These are phyloP conservation scores for Seriola dumerili DNA, from an alignment of 2,113 vertebrate genomes.

Conservation along the genomic window DNA sequence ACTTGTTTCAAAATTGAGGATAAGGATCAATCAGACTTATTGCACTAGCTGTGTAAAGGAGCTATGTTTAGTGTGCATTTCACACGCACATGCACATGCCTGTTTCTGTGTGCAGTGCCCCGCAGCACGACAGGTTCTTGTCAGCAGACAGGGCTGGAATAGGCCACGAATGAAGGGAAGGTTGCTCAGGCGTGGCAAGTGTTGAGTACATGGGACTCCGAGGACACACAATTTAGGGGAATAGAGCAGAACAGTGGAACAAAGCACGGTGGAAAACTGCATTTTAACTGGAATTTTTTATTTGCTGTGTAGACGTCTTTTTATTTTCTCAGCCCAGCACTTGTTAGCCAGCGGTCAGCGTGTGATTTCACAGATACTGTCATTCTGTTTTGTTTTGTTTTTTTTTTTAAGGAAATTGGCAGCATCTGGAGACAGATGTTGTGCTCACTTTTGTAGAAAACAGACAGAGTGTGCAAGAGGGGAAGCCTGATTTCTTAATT, in stretches of 20 bases:
- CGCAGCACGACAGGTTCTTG: conserved; percentile 29
- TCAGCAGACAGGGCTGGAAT: conserved; percentile 16
- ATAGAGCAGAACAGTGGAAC: conserved; percentile 40
- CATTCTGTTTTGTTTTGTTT: background rate
- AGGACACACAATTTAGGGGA: conserved; percentile 50
- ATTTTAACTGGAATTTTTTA: conserved; percentile 18
- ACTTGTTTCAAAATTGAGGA: conserved; percentile 23
- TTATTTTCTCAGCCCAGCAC: background rate
- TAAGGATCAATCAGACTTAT: conserved; percentile 3
- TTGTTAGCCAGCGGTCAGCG: conserved; percentile 10
- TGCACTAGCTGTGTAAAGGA: conserved; percentile 39
- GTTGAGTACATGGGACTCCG: conserved; percentile 48
- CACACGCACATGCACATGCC: background rate
- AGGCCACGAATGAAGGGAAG: conserved; percentile 42
- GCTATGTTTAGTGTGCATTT: conserved; percentile 8
- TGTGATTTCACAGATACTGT: conserved; percentile 12
- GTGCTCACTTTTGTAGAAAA: conserved; percentile 1
- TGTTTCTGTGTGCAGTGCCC: conserved; percentile 19
- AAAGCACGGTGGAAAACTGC: conserved; percentile 26
- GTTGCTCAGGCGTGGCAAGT: conserved; percentile 56
- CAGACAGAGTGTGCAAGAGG: background rate
- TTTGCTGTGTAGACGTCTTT: conserved; percentile 21
- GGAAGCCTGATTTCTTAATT: conserved; percentile 24
- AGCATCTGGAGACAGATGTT: conserved; percentile 5
- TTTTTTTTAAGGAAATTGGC: background rate